phyloP scores from a whole-genome alignment of 2,113 vertebrate genomes.

The Trogon melanurus region DNA sequence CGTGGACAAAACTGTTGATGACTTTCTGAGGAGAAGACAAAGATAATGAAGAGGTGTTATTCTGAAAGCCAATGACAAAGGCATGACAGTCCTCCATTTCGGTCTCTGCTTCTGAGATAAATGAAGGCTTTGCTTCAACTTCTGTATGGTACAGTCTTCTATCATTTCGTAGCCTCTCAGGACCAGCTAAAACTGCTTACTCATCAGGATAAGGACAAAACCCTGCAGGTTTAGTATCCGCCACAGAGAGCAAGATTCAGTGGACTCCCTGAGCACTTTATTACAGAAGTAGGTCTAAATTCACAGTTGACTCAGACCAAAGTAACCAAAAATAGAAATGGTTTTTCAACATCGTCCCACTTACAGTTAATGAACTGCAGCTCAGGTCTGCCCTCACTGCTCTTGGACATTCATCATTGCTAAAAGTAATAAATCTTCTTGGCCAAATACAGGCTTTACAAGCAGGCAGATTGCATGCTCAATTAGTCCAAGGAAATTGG shows the following conservation, averaged over 20 bases:
- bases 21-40: background rate
- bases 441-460: conserved; percentile 66
- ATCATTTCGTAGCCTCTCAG: background rate
- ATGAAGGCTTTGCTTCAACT: conserved; percentile 13
- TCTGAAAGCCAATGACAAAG: background rate
- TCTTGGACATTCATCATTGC: conserved; percentile 57
- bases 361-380: conserved; percentile 67
- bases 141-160: background rate
- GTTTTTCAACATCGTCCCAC: conserved; percentile 39
- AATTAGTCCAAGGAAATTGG: conserved; percentile 69
- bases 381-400: conserved; percentile 46
- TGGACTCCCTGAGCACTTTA: conserved; percentile 42
- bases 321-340: conserved; percentile 62
- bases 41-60: background rate
- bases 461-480: conserved; percentile 65
- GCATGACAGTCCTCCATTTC: background rate
- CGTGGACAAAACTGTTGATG: background rate
- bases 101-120: background rate
- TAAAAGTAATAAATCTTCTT: conserved; percentile 65
- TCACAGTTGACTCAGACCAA: conserved; percentile 48
- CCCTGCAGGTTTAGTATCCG: conserved; percentile 34
- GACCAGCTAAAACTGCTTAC: conserved; percentile 22
- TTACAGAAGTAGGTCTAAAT: conserved; percentile 60
- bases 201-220: conserved; percentile 45
- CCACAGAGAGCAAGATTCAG: conserved; percentile 57